Base-by-base conservation (phyloP, 2,797 vertebrate species). In the Esox lucius region DNA sequence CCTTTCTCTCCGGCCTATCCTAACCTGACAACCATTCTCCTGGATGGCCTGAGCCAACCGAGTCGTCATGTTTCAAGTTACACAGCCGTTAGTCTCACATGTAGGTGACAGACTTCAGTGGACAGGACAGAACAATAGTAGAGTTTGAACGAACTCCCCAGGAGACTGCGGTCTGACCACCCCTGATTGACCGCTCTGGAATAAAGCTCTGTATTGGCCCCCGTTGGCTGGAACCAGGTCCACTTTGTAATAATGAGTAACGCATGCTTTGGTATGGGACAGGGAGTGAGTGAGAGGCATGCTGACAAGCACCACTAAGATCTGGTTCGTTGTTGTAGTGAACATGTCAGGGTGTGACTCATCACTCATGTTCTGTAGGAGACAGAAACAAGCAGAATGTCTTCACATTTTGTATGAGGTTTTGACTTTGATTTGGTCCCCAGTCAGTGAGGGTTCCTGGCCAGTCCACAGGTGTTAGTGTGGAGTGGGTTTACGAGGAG, bases 281-380 rank as follows among this genome's bases (percentile, higher is more conserved):
- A 69, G 74, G 77, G 2, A 31, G 46, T 5, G 70, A 35, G 68
- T 28, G 17, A 66, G 71, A 70, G 22, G 68, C 31, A 64, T 17
- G 62, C 53, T 70, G 39, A 71, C 85, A 72, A 78, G 86, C 81
- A 86, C 90, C 90, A 88, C 89, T 77, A 76, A 80, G 80, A 75
- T 81, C 86, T 84, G 82, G 84, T 85, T 88, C 91, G 88, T 92
- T 91, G 86, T 89, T 87, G 86, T 83, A 85, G 84, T 70, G 65
- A 88, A 81, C 83, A 74, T 72, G 77, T 84, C 80, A 84, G 83
- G 87, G 85, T 84, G 86, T 92, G 92, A 93, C 86, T 91, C 83
- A 89, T 77, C 76, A 24, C 39, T 42, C 39, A 22, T 74, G 66
- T 65, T 79, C 39, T 2, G 48, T 22, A 73, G 81, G 81, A 91